A percentile compares a stretch with the other conserved stretches of the same genome.
These are phyloP conservation scores for Menura novaehollandiae DNA, from an alignment of 2,113 vertebrate genomes.

Conservation along the genomic window DNA sequence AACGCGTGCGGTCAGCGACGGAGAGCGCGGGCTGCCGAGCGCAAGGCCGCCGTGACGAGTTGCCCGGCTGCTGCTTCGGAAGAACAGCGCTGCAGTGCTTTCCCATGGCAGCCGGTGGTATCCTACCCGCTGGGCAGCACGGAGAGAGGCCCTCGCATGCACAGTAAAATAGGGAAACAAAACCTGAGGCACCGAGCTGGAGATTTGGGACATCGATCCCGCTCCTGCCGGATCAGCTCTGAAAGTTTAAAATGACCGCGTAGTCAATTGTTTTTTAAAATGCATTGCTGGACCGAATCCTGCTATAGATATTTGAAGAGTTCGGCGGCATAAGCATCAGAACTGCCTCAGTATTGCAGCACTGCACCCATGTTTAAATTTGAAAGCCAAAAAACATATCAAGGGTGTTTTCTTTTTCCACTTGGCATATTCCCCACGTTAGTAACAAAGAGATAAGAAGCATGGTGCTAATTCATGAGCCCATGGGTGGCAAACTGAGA, in stretches of 20 bases:
- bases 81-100: neutral
- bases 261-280: neutral
- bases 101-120: rapidly evolving
- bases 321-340: neutral
- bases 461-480: neutral
- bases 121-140: neutral
- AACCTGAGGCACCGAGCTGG: neutral
- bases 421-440: rapidly evolving
- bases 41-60: no score
- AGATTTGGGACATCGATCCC: neutral
- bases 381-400: neutral
- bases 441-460: neutral
- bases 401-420: neutral
- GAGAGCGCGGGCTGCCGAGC: rapidly evolving
- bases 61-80: neutral
- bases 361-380: neutral
- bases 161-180: neutral
- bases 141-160: rapidly evolving
- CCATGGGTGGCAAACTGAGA: neutral
- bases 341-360: neutral
- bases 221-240: neutral
- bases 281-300: neutral
- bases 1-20: neutral
- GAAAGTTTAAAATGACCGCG: neutral
- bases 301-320: neutral